phyloP scores from a whole-genome alignment of 2,888 invertebrate species.

The Cloeon dipterum region DNA sequence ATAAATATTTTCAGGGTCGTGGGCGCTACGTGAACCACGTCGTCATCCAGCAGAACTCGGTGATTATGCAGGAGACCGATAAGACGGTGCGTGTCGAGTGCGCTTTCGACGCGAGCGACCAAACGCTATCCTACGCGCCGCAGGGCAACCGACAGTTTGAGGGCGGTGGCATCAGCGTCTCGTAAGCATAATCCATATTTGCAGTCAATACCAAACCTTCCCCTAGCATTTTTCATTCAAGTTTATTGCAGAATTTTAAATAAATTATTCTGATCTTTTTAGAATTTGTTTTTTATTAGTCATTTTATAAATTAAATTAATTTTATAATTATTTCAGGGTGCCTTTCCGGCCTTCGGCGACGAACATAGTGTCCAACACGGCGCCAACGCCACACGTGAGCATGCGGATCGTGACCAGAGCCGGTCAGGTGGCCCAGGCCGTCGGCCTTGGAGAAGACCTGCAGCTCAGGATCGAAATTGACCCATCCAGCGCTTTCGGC shows the following conservation, averaged over 20 bases:
- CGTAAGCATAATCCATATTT: conserved; percentile 11
- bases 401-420: conserved; percentile 18
- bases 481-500: conserved; percentile 19
- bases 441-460: conserved; percentile 21
- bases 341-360: conserved; percentile 16
- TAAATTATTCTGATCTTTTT: no score
- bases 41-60: conserved; percentile 21
- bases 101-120: conserved; percentile 20
- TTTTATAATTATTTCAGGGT: conserved; percentile 11
- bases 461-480: conserved; percentile 19
- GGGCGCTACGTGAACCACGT: conserved; percentile 21
- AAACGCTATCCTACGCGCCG: conserved; percentile 19
- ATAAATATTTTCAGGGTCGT: conserved; percentile 12
- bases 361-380: conserved; percentile 20
- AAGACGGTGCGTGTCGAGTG: conserved; percentile 21
- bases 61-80: conserved; percentile 22
- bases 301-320: conserved; percentile 3
- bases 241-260: no score
- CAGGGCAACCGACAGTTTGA: conserved; percentile 13
- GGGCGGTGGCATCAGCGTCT: conserved; percentile 17
- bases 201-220: no score
- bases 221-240: no score
- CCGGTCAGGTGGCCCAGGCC: conserved; percentile 18
- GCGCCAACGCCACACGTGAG: conserved; percentile 21
- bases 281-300: conserved; percentile 1